Percentiles rank a stretch among this genome's conserved stretches.
These are phyloP conservation scores for Phoebastria nigripes DNA, from an alignment of 2,797 vertebrate species.

Conservation along the genomic window DNA sequence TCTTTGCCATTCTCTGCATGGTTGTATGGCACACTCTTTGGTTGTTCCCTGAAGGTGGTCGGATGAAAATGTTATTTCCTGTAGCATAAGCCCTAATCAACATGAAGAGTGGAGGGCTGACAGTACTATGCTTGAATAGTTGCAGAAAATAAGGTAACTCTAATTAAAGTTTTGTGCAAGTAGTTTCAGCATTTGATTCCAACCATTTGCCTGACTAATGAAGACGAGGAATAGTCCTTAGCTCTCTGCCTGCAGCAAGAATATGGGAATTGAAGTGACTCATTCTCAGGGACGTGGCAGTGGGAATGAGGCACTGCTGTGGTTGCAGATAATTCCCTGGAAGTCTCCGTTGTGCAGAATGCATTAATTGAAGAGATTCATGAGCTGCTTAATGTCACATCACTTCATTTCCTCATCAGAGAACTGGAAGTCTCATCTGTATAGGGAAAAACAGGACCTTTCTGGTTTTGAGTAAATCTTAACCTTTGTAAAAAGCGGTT, in stretches of 20 bases:
- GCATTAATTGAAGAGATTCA: constrained; percentile 56
- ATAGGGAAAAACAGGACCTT: background rate
- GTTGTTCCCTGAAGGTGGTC: background rate
- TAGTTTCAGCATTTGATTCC: constrained; percentile 1
- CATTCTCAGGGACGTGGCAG: constrained; percentile 4
- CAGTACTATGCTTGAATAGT: background rate
- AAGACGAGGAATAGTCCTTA: constrained; percentile 2
- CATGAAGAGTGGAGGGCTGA: background rate
- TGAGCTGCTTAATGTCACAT: constrained; percentile 30
- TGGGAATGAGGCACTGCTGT: constrained; percentile 33
- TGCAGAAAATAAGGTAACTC: constrained; percentile 3
- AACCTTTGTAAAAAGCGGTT: background rate
- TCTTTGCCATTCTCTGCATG: background rate
- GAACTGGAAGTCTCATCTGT: background rate
- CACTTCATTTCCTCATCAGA: constrained; percentile 27
- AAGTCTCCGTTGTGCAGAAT: constrained; percentile 38
- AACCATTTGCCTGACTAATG: background rate
- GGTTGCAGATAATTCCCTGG: constrained; percentile 59
- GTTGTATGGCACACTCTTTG: background rate
- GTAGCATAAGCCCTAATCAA: background rate
- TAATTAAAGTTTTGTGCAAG: background rate
- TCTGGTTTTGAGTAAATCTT: background rate
- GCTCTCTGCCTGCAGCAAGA: constrained; percentile 23
- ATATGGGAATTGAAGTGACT: constrained; percentile 35
- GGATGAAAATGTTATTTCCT: background rate